A percentile compares a stretch with the other conserved stretches of the same genome.
These are phyloP conservation scores for Stratiomys singularior DNA, from an alignment of 2,888 invertebrate species.

Conservation along the genomic window DNA sequence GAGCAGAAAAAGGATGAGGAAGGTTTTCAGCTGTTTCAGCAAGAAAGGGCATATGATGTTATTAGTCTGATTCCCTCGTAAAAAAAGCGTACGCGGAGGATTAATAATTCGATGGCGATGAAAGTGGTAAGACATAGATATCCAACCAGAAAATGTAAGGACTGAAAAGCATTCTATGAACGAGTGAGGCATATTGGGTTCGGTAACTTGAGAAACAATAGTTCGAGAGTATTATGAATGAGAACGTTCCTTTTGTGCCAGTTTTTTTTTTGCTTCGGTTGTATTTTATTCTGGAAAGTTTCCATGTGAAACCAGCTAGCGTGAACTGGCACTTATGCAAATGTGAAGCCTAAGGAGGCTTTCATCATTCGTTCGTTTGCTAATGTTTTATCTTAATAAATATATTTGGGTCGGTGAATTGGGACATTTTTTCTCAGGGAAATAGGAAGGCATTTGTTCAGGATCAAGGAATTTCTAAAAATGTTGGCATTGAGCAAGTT, in stretches of 20 bases:
- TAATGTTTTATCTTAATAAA: too few species aligned
- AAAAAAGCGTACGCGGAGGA: neutral
- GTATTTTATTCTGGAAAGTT: neutral
- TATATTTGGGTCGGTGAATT: too few species aligned
- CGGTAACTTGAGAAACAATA: neutral
- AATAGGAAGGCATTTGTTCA: too few species aligned
- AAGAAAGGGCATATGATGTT: neutral
- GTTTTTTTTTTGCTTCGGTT: neutral
- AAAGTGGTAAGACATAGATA: neutral
- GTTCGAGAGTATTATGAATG: neutral
- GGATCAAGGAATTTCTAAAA: too few species aligned
- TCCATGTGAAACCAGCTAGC: neutral
- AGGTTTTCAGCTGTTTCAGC: neutral
- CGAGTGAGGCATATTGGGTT: neutral
- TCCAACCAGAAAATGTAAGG: neutral
- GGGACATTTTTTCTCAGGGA: too few species aligned
- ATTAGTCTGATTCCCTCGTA: neutral
- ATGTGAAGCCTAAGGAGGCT: neutral
- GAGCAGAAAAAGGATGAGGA: neutral
- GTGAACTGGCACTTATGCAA: neutral
- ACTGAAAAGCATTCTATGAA: neutral
- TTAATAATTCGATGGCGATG: slow-evolving; percentile 23
- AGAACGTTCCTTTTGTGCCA: neutral
- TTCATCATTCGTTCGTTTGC: neutral
- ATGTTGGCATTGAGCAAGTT: too few species aligned